Percentiles rank a stretch among this genome's conserved stretches.
These are phyloP conservation scores for Eudorcas thomsonii DNA, from an alignment of 2,113 vertebrate species.

Conservation along the genomic window DNA sequence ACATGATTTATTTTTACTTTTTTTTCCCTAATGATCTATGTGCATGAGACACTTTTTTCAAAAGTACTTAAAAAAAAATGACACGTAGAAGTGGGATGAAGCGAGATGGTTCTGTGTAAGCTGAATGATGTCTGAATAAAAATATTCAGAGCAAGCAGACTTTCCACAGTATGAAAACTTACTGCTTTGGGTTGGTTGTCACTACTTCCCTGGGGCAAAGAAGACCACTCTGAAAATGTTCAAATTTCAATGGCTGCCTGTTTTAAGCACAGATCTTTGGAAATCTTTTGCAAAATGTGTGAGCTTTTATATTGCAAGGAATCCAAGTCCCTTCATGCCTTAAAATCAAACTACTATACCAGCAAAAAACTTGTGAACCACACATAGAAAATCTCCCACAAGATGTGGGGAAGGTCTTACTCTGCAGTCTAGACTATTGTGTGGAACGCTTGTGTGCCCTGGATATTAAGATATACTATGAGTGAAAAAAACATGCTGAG, in stretches of 20 bases:
- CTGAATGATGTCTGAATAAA: conserved; percentile 53
- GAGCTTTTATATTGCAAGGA: conserved; percentile 14
- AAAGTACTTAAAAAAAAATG: conserved; percentile 70
- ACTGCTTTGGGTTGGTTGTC: neutral
- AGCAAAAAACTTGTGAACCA: neutral
- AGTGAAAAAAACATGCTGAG: neutral
- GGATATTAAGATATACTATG: neutral
- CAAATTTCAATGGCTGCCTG: neutral
- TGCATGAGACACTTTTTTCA: conserved; percentile 51
- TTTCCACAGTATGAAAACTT: neutral
- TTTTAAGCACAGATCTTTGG: conserved; percentile 24
- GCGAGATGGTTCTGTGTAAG: conserved; percentile 29
- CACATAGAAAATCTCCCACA: neutral
- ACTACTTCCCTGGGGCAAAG: neutral
- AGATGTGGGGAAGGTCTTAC: neutral
- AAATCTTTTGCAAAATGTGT: neutral
- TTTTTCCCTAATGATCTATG: conserved; percentile 59
- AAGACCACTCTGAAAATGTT: conserved; percentile 18
- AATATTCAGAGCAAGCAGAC: conserved; percentile 51
- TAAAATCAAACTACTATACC: neutral
- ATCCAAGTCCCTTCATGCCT: neutral
- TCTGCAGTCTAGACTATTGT: neutral
- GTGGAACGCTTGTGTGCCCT: neutral
- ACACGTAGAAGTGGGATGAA: conserved; percentile 67
- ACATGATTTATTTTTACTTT: conserved; percentile 69